Evolutionary conservation across 2,888 invertebrate species (phyloP).

Genomic region (Aporophyla lueneburgensis): DNA sequence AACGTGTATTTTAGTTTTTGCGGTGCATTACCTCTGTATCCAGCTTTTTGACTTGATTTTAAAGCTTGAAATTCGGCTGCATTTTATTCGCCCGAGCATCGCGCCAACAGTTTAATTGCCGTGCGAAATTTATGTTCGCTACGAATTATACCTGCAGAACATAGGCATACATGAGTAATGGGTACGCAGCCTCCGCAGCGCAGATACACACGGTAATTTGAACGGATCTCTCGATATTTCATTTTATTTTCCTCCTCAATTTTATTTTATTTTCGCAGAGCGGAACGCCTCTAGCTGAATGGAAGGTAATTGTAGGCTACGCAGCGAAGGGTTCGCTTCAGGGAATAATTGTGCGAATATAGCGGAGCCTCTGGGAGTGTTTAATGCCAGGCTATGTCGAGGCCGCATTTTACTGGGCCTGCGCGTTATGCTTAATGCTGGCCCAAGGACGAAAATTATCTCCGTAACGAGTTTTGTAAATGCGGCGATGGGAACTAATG

Average conservation of each 20-base stretch:
- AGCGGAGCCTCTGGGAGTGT: slow-evolving; percentile 87
- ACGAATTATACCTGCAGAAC: slow-evolving; percentile 73
- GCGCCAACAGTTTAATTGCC: slow-evolving; percentile 77
- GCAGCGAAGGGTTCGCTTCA: slow-evolving; percentile 86
- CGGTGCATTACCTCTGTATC: slow-evolving; percentile 64
- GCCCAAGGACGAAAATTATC: slow-evolving; percentile 89
- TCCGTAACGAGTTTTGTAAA: slow-evolving; percentile 87
- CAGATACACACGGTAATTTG: slow-evolving; percentile 80
- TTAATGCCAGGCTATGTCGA: slow-evolving; percentile 88
- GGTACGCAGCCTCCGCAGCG: slow-evolving; percentile 72
- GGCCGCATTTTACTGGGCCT: slow-evolving; percentile 82
- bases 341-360: slow-evolving; percentile 90
- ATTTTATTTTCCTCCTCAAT: slow-evolving; percentile 88
- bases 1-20: slow-evolving; percentile 69
- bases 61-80: slow-evolving; percentile 72
- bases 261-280: slow-evolving; percentile 85
- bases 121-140: slow-evolving; percentile 73
- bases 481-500: slow-evolving; percentile 88
- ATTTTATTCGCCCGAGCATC: slow-evolving; percentile 72
- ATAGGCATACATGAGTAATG: slow-evolving; percentile 63
- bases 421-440: slow-evolving; percentile 84
- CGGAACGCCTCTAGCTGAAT: slow-evolving; percentile 85
- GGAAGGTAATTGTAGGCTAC: slow-evolving; percentile 89
- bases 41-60: slow-evolving; percentile 67
- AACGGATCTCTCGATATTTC: slow-evolving; percentile 84